Evolutionary conservation across 2,113 vertebrate genomes (phyloP).

Genomic region (Rutilus rutilus): DNA sequence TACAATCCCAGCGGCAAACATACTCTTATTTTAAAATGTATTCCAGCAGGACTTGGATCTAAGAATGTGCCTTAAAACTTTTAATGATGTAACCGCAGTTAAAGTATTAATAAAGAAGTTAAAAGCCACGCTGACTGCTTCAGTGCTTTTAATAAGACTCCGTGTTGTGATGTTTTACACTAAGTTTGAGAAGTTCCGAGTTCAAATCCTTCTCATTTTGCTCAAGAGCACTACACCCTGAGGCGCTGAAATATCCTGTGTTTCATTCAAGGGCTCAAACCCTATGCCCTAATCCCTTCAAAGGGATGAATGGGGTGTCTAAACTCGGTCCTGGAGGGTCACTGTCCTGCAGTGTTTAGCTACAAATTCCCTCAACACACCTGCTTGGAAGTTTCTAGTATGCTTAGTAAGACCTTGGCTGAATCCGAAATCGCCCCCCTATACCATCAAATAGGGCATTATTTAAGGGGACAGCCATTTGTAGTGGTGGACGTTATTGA

Average conservation of each 20-base stretch:
- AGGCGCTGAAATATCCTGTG: no score
- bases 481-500: no score
- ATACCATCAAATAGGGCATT: no score
- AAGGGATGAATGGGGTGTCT: background rate
- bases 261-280: background rate
- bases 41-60: constrained; percentile 49
- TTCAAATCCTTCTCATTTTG: no score
- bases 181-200: no score
- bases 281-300: no score
- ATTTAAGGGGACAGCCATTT: no score
- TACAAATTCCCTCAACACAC: background rate
- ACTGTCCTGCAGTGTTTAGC: background rate
- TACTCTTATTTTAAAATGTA: background rate
- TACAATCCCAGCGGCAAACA: constrained; percentile 17
- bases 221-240: no score
- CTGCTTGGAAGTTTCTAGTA: no score
- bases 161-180: background rate
- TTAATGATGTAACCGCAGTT: constrained; percentile 22
- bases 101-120: constrained; percentile 41
- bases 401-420: no score
- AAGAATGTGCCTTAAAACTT: constrained; percentile 57
- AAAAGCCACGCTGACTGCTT: background rate
- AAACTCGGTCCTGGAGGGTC: background rate
- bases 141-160: background rate
- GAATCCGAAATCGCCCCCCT: no score